Percentiles rank a stretch among this genome's conserved stretches.
phyloP scores from a whole-genome alignment of 1,140 invertebrate species.

The Phenacoccus solenopsis region DNA sequence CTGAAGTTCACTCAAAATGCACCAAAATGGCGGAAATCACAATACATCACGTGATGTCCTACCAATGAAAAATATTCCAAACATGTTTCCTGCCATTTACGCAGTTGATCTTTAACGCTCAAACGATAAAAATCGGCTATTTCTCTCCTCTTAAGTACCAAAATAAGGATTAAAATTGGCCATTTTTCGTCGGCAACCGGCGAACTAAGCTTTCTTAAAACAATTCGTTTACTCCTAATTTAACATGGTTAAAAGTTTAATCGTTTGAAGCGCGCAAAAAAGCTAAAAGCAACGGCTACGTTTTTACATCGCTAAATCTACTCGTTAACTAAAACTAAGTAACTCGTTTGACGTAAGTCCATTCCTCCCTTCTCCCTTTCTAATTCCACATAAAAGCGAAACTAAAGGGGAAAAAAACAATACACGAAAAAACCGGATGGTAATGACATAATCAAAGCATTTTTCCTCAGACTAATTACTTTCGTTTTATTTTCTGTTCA shows the following conservation, averaged over 20 bases:
- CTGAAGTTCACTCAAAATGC: too few species aligned
- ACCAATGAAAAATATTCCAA: too few species aligned
- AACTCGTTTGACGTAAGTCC: background rate
- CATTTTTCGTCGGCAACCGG: background rate
- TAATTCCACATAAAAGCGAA: too few species aligned
- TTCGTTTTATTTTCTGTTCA: background rate
- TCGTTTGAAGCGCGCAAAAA: background rate
- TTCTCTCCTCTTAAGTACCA: too few species aligned
- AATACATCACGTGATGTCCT: too few species aligned
- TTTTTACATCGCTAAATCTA: background rate
- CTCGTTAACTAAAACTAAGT: background rate
- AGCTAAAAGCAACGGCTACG: background rate
- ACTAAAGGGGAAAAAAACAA: too few species aligned
- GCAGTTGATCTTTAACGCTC: too few species aligned
- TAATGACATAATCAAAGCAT: background rate
- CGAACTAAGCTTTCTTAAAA: background rate
- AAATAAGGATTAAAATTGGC: too few species aligned
- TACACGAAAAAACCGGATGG: background rate
- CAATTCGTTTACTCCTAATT: background rate
- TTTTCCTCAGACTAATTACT: background rate
- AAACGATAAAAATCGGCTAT: too few species aligned
- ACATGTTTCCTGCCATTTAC: too few species aligned
- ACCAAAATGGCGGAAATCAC: too few species aligned
- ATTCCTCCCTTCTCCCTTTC: too few species aligned
- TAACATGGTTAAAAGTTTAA: background rate